Conservation (phyloP, 2,113 vertebrate species). For the Vanacampus margaritifer region DNA sequence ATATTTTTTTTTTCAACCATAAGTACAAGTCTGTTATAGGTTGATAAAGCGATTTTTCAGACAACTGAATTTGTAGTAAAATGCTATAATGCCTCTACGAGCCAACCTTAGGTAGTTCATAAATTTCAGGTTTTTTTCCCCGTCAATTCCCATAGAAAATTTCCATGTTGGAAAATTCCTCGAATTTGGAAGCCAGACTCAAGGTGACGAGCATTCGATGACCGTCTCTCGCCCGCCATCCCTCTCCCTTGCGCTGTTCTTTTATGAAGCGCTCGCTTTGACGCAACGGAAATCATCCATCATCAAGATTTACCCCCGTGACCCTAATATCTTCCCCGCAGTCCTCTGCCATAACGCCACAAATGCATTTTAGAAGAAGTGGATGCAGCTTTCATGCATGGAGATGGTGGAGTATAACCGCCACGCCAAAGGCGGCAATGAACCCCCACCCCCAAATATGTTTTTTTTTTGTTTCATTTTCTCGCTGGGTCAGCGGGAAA, state of each 20-base stretch:
- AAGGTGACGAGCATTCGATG: constrained; percentile 32
- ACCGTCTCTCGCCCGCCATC: constrained; percentile 12
- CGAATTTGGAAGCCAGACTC: constrained; percentile 2
- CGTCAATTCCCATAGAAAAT: not conserved
- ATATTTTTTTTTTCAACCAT: too few species aligned
- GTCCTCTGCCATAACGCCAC: constrained; percentile 62
- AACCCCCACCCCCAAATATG: constrained; percentile 22
- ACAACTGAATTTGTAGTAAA: too few species aligned
- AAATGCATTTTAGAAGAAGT: constrained; percentile 50
- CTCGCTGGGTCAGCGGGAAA: constrained; percentile 68
- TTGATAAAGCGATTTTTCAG: too few species aligned
- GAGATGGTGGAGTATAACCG: constrained; percentile 37
- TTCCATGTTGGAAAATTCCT: not conserved
- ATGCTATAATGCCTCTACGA: too few species aligned
- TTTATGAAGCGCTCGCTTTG: constrained; percentile 54
- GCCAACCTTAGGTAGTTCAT: too few species aligned
- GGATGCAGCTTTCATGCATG: constrained; percentile 19
- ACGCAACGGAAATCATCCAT: constrained; percentile 63
- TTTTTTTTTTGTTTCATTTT: not conserved
- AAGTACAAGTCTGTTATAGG: too few species aligned
- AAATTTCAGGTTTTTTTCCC: too few species aligned
- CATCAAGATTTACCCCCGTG: constrained; percentile 61
- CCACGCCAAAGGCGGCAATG: constrained; percentile 51
- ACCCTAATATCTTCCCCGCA: constrained; percentile 61
- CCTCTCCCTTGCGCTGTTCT: constrained; percentile 54